Evolutionary conservation across 2,888 invertebrate genomes (phyloP), one percentile per base, ranked within the genome.

Genomic region (Lepidochrysops patricia): DNA sequence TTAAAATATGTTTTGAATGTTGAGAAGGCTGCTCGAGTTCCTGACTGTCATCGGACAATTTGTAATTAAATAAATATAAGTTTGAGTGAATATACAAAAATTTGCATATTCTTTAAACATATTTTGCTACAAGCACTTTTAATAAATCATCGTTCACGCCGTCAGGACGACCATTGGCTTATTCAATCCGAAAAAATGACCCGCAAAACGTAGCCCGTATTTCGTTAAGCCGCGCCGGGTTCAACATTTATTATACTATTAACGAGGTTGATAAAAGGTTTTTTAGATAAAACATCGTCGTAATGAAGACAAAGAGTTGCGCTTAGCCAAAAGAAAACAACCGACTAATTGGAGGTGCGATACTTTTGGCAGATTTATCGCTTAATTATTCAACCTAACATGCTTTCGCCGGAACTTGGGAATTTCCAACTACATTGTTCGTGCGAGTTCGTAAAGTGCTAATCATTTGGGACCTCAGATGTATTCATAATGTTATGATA

Each of bases 301-400:
- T 84, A 84, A 84, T 82, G 83, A 84, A 80, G 83, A 84, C 78
- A 80, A 82, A 83, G 77, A 72, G 77, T 70, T 73, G 71, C 74
- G 68, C 71, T 67, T 65, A 64, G 68, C 70, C 70, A 73, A 80
- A 80, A 80, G 76, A 81, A 83, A 77, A 80, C 74, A 73, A 77
- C 73, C 72, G 58, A 66, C 74, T 78, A 79, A 80, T 79, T 77
- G 76, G 72, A 67, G 67, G 64, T 64, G 66, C 73, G 71, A 73
- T 72, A 73, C 66, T 70, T 75, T 72, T 69, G 73, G 67, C 68
- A 74, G 79, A 84, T 83, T 83, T 85, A 83, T 81, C 73, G 74
- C 73, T 77, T 80, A 76, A 83, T 82, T 84, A 82, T 77, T 77
- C 80, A 76, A 67, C 69, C 69, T 64, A 67, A 71, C 72, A 72